A percentile compares a stretch with the other conserved stretches of the same genome.
Evolutionary conservation across 1,140 invertebrate genomes (phyloP).

Genomic region (Drosophila kikkawai): DNA sequence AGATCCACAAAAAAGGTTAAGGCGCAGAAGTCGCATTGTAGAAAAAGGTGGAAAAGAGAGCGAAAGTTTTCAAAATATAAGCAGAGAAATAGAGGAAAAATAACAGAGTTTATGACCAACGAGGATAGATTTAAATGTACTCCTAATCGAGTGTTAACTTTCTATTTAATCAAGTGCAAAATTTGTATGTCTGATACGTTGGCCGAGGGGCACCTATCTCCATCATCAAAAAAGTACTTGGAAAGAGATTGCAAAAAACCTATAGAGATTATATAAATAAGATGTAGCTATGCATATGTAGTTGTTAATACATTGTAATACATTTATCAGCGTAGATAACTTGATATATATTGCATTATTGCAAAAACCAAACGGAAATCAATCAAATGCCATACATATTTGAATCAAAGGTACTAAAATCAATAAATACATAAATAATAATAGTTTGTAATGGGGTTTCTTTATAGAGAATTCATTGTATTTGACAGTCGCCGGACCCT

Average conservation of each 20-base stretch:
- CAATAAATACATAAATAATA: slow-evolving; percentile 3
- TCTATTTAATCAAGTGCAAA: slow-evolving; percentile 25
- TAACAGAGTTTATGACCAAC: slow-evolving; percentile 11
- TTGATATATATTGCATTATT: slow-evolving; percentile 51
- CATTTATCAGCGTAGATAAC: slow-evolving; percentile 52
- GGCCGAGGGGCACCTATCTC: slow-evolving; percentile 23
- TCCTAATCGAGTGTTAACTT: slow-evolving; percentile 27
- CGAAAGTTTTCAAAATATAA: slow-evolving; percentile 39
- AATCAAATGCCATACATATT: slow-evolving; percentile 42
- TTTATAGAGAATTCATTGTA: slow-evolving; percentile 9
- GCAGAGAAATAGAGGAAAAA: slow-evolving; percentile 28
- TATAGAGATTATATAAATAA: slow-evolving; percentile 45
- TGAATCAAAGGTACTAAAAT: slow-evolving; percentile 7
- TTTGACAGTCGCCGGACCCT: slow-evolving; percentile 16
- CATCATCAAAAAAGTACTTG: slow-evolving; percentile 15
- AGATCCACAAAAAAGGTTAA: slow-evolving; percentile 5
- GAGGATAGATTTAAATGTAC: slow-evolving; percentile 7
- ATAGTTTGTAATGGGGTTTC: slow-evolving; percentile 1
- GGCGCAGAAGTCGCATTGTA: slow-evolving; percentile 6
- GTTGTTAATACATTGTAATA: slow-evolving; percentile 41
- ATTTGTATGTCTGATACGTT: slow-evolving; percentile 36
- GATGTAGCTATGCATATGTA: slow-evolving; percentile 54
- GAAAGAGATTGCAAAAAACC: slow-evolving; percentile 37
- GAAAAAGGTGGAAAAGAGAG: slow-evolving; percentile 29
- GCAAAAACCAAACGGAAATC: slow-evolving; percentile 42